Conservation (phyloP, 2,888 invertebrate genomes). For the Antheraea assamensis region DNA sequence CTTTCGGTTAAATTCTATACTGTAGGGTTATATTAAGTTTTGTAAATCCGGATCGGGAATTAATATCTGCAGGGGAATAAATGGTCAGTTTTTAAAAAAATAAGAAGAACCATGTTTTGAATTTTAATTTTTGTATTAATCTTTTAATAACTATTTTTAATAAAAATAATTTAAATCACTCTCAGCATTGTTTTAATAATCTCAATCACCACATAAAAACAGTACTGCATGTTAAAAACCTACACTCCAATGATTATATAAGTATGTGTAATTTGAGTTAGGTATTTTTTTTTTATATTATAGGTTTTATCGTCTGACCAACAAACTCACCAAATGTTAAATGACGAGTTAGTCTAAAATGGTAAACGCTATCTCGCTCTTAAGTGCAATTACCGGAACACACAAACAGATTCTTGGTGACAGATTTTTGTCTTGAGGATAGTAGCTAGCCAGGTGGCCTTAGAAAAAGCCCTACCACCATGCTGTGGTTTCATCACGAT, state of each 20-base stretch:
- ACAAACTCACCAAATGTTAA: too few species aligned
- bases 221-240: background rate
- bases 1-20: background rate
- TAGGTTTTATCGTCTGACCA: too few species aligned
- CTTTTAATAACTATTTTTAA: slow-evolving; percentile 78
- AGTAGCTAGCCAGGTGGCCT: too few species aligned
- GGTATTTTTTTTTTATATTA: too few species aligned
- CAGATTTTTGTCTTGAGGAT: too few species aligned
- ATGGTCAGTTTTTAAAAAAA: slow-evolving; percentile 1
- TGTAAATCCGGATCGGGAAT: background rate
- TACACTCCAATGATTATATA: background rate
- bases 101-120: slow-evolving; percentile 31
- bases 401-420: too few species aligned
- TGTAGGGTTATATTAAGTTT: background rate
- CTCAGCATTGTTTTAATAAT: slow-evolving; percentile 33
- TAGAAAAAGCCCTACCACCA: too few species aligned
- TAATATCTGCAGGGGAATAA: slow-evolving; percentile 8
- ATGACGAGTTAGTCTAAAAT: too few species aligned
- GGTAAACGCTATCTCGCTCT: too few species aligned
- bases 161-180: slow-evolving; percentile 73
- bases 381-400: too few species aligned
- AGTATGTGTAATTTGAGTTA: background rate
- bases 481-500: too few species aligned
- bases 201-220: background rate
- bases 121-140: slow-evolving; percentile 76